Evolutionary conservation across 2,113 vertebrate species (phyloP), one percentile per base, ranked within the genome.

Genomic region (Pelvicachromis taeniatus): DNA sequence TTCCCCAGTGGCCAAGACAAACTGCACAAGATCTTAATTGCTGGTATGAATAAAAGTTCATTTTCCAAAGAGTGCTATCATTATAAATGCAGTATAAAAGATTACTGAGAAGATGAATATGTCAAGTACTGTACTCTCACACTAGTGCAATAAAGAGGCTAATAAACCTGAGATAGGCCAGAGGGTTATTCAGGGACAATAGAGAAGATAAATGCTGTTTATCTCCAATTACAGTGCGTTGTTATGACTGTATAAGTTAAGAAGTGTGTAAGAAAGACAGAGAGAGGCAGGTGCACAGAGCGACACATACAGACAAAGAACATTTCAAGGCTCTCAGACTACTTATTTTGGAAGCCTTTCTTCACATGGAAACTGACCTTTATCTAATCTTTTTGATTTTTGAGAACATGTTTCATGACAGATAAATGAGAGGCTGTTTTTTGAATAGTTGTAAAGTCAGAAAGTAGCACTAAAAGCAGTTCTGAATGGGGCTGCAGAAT

Each of bases 41-140:
- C 95, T 94, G 80, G 89, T 95, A 94, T 94, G 95, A 96, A 96
- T 96, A 95, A 95, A 95, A 94, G 94, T 96, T 96, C 89, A 94
- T 95, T 96, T 95, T 95, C 91, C 89, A 84, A 94, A 86, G 80
- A 92, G 79, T 94, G 90, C 81, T 92, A 87, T 94, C 91, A 93
- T 94, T 90, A 94, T 90, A 93, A 93, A 94, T 87, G 89, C 80
- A 87, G 92, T 91, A 91, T 92, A 93, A 95, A 93, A 91, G 92
- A 94, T 91, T 88, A 94, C 85, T 21, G 68, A 63, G 89, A 89
- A 94, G 93, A 95, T 94, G 92, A 90, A 95, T 92, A 90, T 93
- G 90, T 93, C 91, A 92, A 91, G 91, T 90, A 89, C 88, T 92
- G 91, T 92, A 91, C 88, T 86, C 88, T 89, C 85, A 82, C 85